phyloP scores from a whole-genome alignment of 2,113 vertebrate species.

The Dipodomys merriami region DNA sequence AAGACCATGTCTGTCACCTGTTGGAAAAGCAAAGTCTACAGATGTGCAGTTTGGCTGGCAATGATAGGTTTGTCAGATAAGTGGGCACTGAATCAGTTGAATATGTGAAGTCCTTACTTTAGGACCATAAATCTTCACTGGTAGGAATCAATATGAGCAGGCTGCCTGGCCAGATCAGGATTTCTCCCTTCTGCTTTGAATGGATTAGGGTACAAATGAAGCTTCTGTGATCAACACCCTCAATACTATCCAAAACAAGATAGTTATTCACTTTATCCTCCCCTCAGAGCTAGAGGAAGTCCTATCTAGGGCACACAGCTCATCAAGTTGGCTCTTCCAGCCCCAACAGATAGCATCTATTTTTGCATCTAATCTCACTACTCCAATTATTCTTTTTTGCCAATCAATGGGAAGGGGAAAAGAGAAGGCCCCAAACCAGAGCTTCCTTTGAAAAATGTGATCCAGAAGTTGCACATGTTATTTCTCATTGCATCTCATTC shows the following conservation, averaged over 20 bases:
- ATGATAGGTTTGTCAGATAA: not conserved
- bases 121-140: not conserved
- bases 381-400: not conserved
- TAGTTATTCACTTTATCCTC: not conserved
- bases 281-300: not conserved
- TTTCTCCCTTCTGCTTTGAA: not conserved
- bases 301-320: not conserved
- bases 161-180: not conserved
- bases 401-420: not conserved
- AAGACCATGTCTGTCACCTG: not conserved
- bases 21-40: not conserved
- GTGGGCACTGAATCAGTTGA: not conserved
- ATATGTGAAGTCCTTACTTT: not conserved
- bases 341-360: not conserved
- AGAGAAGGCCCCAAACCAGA: not conserved
- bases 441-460: not conserved
- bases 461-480: not conserved
- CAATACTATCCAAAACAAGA: not conserved
- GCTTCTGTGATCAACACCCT: not conserved
- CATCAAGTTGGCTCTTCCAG: not conserved
- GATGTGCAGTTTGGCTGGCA: not conserved
- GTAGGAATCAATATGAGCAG: not conserved
- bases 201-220: not conserved
- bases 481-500: not conserved
- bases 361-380: not conserved